phyloP scores from a whole-genome alignment of 2,113 vertebrate genomes.

The Ceuthmochares aereus region DNA sequence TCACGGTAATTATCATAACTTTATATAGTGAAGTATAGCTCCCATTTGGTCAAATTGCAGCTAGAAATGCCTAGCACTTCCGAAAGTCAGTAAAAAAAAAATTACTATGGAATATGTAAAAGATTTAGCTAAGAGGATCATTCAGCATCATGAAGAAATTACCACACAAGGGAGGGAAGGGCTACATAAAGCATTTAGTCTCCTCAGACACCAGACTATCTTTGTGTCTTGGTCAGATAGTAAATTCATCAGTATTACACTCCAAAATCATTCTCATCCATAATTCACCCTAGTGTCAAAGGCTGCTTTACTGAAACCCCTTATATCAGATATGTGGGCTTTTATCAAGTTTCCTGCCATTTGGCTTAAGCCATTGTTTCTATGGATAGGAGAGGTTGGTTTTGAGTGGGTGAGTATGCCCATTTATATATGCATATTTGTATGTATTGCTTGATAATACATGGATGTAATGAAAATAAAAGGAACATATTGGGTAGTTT shows the following conservation, averaged over 20 bases:
- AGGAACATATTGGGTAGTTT: neutral
- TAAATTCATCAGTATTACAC: neutral
- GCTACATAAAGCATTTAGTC: neutral
- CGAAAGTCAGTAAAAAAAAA: neutral
- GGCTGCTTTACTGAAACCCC: neutral
- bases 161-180: rapidly evolving
- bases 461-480: neutral
- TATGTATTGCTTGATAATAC: neutral
- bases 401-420: neutral
- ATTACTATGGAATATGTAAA: neutral
- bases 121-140: neutral
- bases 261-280: neutral
- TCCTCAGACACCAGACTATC: neutral
- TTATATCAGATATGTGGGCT: neutral
- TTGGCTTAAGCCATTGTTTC: neutral
- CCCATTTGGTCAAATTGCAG: conserved; percentile 3
- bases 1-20: conserved; percentile 34
- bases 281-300: neutral
- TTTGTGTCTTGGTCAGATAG: neutral
- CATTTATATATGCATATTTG: rapidly evolving
- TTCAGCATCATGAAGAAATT: neutral
- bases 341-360: neutral
- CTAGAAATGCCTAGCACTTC: neutral
- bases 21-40: neutral
- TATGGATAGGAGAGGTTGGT: neutral